Evolutionary conservation across 2,797 vertebrate genomes (phyloP), one percentile per base, ranked within the genome.

Genomic region (Discoglossus pictus): DNA sequence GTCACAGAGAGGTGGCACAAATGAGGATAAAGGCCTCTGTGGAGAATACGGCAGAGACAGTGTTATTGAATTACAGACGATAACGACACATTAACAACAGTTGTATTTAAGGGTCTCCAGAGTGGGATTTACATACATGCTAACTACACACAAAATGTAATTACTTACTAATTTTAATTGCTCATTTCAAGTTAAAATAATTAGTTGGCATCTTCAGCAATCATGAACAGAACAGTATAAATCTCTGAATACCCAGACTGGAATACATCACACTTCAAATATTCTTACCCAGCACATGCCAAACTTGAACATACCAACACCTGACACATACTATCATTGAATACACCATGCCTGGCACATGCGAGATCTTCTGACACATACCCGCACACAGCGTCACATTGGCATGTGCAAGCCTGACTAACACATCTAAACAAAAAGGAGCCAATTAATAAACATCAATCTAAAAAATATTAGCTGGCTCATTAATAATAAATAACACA

Each of bases 161-260:
- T 70, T 70, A 70, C 68, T 70, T 70, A 70, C 68, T 70, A 70
- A 70, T 70, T 70, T 70, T 70, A 70, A 70, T 70, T 63, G 60
- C 68, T 63, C 68, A 63, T 70, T 70, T 70, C 68, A 70, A 70
- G 68, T 70, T 60, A 70, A 70, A 70, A 70, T 70, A 70, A 70
- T 70, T 70, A 70, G 68, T 58, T 70, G 68, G 68, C 68, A 70
- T 40, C 60, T 63, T 56, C 48, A 52, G 60, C 60, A 63, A 70
- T 70, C 54, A 70, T 70, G 56, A 70, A 44, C 60, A 40, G 25
- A 58, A 52, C 68, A 58, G 51, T 46, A 63, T 63, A 70, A 70
- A 70, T 70, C 68, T 70, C 53, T 56, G 68, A 70, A 70, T 58
- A 70, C 23, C 36, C 68, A 50, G 44, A 25, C 59, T 63, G 21